Evolutionary conservation across 2,888 invertebrate genomes (phyloP), one percentile per base, ranked within the genome.

Genomic region (Cephus spinipes): DNA sequence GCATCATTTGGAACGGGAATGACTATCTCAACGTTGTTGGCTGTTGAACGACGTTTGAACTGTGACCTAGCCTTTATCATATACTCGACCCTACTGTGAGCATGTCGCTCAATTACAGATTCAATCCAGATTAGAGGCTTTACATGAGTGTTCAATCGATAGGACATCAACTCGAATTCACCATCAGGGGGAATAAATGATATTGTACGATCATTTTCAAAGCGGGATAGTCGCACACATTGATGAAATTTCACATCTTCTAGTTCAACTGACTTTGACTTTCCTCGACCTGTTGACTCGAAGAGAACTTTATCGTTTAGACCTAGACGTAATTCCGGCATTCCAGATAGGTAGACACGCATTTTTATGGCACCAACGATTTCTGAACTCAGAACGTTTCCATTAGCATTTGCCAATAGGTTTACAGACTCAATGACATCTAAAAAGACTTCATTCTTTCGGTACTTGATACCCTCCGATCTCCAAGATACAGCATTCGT

Each of bases 401-500:
- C 99, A 92, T 98, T 98, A 2, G 98, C 98, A 92, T 98, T 98
- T 0, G 98, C 98, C 91, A 99, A 92, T 80, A 99, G 93, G 92
- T 99, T 99, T 0, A 99, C 99, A 69, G 98, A 98, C 91, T 99
- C 99, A 84, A 99, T 99, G 0, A 99, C 99, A 93, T 99, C 99
- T 40, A 99, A 93, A 89, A 99, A 99, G 4, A 99, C 99, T 94
- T 99, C 99, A 92, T 99, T 99, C 92, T 99, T 99, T 79, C 99
- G 94, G 92, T 99, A 99, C 90, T 99, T 99, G 78, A 99, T 98
- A 3, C 99, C 99, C 91, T 99, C 99, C 0, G 98, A 98, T 79
- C 99, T 94, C 99, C 99, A 99, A 0, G 99, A 99, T 0, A 99
- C 99, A 0, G 99, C 99, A 92, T 99, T 99, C n/a, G 99, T 99